Conservation (phyloP, 2,113 vertebrate species). For the Hepsetus odoe region DNA sequence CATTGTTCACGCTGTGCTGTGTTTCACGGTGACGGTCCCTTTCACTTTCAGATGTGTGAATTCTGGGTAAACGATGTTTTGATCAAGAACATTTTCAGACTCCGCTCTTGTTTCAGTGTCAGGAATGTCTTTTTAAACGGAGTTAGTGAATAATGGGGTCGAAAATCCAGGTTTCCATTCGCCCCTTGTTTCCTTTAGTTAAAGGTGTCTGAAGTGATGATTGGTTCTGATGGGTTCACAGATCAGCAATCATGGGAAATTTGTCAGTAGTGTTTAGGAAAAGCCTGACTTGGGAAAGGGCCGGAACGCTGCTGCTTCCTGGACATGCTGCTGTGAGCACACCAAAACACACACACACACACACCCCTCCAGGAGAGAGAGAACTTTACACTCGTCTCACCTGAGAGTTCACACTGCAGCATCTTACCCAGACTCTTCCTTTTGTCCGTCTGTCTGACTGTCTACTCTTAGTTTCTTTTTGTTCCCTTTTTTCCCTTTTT, state of each 20-base stretch:
- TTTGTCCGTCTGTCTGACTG: background rate
- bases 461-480: background rate
- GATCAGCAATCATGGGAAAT: conserved; percentile 4
- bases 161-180: background rate
- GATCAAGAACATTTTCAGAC: too few species aligned
- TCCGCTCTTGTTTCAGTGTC: too few species aligned
- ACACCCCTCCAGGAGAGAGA: background rate
- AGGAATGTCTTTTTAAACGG: too few species aligned
- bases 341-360: background rate
- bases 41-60: too few species aligned
- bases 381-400: too few species aligned
- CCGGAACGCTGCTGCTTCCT: background rate
- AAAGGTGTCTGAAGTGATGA: background rate
- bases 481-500: too few species aligned
- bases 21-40: too few species aligned
- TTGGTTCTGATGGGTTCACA: background rate
- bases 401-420: background rate
- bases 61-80: too few species aligned
- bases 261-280: too few species aligned
- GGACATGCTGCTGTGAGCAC: background rate
- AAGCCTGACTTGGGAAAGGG: conserved; percentile 1
- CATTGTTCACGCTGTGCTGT: too few species aligned
- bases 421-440: too few species aligned
- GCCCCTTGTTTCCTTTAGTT: background rate
- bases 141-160: too few species aligned